Evolutionary conservation across 2,888 invertebrate species (phyloP).

Genomic region (Glomeris marginata): DNA sequence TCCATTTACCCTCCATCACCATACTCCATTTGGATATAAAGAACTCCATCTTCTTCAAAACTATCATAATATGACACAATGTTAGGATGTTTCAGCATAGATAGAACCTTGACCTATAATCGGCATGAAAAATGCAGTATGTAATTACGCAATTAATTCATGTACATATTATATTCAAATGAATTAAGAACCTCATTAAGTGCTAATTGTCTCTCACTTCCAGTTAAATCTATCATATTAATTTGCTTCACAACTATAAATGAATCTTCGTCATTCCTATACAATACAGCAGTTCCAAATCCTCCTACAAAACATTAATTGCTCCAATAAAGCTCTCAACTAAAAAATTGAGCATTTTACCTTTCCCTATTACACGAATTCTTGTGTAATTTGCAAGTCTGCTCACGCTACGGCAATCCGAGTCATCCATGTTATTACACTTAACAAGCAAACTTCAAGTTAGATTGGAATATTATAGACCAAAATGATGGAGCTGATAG

Average conservation of each 20-base stretch:
- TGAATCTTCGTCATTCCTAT: constrained; percentile 44
- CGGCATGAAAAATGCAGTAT: too few relatives aligned
- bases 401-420: not conserved
- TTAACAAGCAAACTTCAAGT: too few relatives aligned
- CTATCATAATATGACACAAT: constrained; percentile 58
- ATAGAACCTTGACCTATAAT: constrained; percentile 43
- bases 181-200: constrained; percentile 55
- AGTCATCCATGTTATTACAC: too few relatives aligned
- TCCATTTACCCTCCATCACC: constrained; percentile 45
- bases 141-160: too few relatives aligned
- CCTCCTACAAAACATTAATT: constrained; percentile 34
- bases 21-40: constrained; percentile 65
- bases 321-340: not conserved
- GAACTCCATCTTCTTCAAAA: constrained; percentile 50
- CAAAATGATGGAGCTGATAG: too few relatives aligned
- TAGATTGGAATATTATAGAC: too few relatives aligned
- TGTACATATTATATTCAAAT: too few relatives aligned
- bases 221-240: constrained; percentile 49
- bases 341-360: constrained; percentile 23
- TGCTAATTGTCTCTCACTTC: constrained; percentile 47
- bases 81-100: constrained; percentile 54
- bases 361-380: constrained; percentile 45
- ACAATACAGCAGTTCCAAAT: constrained; percentile 54
- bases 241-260: constrained; percentile 59
- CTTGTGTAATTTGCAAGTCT: constrained; percentile 36